Percentiles rank a stretch among this genome's conserved stretches.
Conservation (phyloP, 2,888 invertebrate genomes). For the Melieria crassipennis region DNA sequence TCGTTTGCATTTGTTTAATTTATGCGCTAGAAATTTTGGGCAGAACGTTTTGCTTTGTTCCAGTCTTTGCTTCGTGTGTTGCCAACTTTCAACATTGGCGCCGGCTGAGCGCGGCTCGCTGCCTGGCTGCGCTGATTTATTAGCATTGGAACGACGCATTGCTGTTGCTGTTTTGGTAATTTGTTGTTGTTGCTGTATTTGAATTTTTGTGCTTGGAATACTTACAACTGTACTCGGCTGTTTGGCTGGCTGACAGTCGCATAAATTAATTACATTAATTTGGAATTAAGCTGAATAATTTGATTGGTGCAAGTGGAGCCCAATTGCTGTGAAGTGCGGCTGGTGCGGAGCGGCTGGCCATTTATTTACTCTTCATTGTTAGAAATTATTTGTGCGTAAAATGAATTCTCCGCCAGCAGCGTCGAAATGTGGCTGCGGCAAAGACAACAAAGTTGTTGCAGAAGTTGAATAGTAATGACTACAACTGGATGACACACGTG, state of each 20-base stretch:
- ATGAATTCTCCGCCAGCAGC: too few relatives aligned
- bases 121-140: constrained; percentile 17
- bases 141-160: constrained; percentile 17
- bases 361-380: too few relatives aligned
- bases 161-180: background rate
- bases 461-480: too few relatives aligned
- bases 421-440: too few relatives aligned
- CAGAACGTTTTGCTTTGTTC: too few relatives aligned
- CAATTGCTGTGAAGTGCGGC: background rate
- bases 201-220: background rate
- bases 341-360: too few relatives aligned
- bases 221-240: background rate
- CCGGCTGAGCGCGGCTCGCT: constrained; percentile 19
- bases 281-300: constrained; percentile 34
- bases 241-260: constrained; percentile 24
- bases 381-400: too few relatives aligned
- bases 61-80: too few relatives aligned
- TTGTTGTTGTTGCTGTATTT: too few relatives aligned
- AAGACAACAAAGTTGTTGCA: too few relatives aligned
- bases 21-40: background rate
- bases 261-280: constrained; percentile 40
- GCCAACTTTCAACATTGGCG: background rate
- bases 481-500: too few relatives aligned
- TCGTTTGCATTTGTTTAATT: constrained; percentile 7
- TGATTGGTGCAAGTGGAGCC: constrained; percentile 19